Evolutionary conservation across 2,888 invertebrate genomes (phyloP).

Genomic region (Athrips mouffetella): DNA sequence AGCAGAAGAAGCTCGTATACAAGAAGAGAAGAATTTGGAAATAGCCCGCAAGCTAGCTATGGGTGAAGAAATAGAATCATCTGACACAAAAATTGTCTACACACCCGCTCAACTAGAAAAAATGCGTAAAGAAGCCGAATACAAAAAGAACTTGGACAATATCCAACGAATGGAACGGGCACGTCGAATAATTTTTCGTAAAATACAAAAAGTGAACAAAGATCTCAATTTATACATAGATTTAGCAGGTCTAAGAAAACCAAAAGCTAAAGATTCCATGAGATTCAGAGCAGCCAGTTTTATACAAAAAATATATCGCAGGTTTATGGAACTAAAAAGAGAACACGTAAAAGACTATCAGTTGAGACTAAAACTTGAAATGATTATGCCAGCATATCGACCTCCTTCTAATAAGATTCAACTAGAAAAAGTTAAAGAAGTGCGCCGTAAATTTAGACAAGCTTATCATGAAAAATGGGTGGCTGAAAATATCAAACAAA

Average conservation of each 20-base stretch:
- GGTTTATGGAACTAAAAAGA: constrained; percentile 59
- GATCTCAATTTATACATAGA: constrained; percentile 57
- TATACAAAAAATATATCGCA: constrained; percentile 58
- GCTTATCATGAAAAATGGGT: constrained; percentile 65
- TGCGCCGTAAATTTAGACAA: constrained; percentile 63
- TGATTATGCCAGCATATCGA: constrained; percentile 74
- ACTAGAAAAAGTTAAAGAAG: constrained; percentile 64
- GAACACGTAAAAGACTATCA: constrained; percentile 53
- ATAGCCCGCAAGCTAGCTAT: constrained; percentile 44
- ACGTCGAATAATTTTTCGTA: constrained; percentile 36
- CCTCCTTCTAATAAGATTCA: constrained; percentile 64
- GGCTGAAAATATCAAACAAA: constrained; percentile 66
- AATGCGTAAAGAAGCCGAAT: constrained; percentile 43
- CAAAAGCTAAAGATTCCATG: constrained; percentile 39
- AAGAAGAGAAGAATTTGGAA: constrained; percentile 51
- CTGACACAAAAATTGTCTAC: constrained; percentile 35
- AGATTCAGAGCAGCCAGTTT: constrained; percentile 43
- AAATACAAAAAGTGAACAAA: constrained; percentile 46
- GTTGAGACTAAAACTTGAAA: constrained; percentile 72
- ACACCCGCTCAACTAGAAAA: constrained; percentile 50
- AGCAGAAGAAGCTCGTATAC: constrained; percentile 43
- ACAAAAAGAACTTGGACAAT: constrained; percentile 41
- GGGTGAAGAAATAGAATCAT: constrained; percentile 44
- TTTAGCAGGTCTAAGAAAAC: constrained; percentile 57
- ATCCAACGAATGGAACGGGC: constrained; percentile 69